These are phyloP conservation scores for Burhinus bistriatus DNA, from an alignment of 2,113 vertebrate genomes.

Conservation along the genomic window DNA sequence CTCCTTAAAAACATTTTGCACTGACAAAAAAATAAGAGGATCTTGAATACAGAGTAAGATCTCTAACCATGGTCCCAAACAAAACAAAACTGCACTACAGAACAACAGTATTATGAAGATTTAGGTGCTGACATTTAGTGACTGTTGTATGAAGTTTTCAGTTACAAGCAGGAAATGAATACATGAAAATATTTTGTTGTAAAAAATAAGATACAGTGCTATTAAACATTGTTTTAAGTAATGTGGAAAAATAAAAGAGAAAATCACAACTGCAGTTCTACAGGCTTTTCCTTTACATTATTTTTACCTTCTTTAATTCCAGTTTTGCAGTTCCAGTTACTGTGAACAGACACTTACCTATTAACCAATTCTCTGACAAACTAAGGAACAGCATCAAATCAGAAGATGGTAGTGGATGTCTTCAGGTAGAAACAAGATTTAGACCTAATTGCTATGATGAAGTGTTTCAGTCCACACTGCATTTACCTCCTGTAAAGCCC, in stretches of 20 bases:
- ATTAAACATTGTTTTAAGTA: slow-evolving; percentile 46
- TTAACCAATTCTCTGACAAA: not conserved
- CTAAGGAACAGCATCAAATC: not conserved
- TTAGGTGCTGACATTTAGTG: slow-evolving; percentile 45
- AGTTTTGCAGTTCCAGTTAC: not conserved
- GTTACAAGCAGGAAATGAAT: not conserved
- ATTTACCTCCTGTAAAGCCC: not conserved
- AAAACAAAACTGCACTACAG: not conserved
- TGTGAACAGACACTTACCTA: not conserved
- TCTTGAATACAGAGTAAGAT: not conserved
- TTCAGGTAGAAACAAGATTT: not conserved
- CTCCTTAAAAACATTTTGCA: not conserved
- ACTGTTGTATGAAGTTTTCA: slow-evolving; percentile 21
- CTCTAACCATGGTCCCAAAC: not conserved
- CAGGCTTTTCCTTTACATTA: slow-evolving; percentile 17
- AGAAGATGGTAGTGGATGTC: not conserved
- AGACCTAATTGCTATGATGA: not conserved
- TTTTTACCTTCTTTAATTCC: not conserved
- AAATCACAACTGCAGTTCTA: slow-evolving; percentile 23
- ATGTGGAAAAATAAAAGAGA: slow-evolving; percentile 50
- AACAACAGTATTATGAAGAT: not conserved
- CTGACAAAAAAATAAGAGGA: not conserved
- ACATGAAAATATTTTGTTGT: slow-evolving; percentile 51
- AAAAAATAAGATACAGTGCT: slow-evolving; percentile 47
- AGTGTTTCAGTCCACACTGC: not conserved